Evolutionary conservation across 2,888 invertebrate genomes (phyloP), one percentile per base, ranked within the genome.

Genomic region (Ornithoptera priamus): DNA sequence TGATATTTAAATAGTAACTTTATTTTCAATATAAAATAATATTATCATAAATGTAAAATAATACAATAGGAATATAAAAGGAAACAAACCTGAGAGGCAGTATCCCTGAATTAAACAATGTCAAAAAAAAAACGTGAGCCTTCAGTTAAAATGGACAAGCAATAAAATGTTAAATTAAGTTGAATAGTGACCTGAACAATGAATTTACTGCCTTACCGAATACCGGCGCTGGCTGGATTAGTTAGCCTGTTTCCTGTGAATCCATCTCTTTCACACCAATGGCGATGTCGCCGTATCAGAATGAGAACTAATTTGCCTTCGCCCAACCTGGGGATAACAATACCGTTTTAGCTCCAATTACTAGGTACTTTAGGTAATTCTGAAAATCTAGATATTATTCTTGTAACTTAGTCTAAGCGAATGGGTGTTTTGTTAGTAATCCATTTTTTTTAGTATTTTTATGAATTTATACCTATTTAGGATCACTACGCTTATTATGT

Each of bases 401-500:
- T 62, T 69, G 58, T 70, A 66, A 70, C 62, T 70, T 70, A 70
- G 66, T 62, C 24, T 70, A 70, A 62, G 67, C 63, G 59, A 70
- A 66, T 70, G 61, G 18, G 62, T 65, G 62, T 69, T 65, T 39
- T 62, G 62, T 67, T 63, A 36, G 24, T 60, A 58, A 42, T 24
- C 22, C 61, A 56, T 17, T 65, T 65, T 69, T 39, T 61, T 30
- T 65, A 69, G 64, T 69, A 65, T 46, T 80, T 80, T 76, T 76
- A 67, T 77, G 74, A 78, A 74, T 76, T 83, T 77, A 73, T 75
- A 77, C 80, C 81, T 76, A 39, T 79, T 78, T 81, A 80, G 77
- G 75, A 77, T 76, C 74, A 75, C 79, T 90, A 91, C 91, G 91
- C 91, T 91, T 91, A 91, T 88, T 90, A 90, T 82, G 82, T 88